Evolutionary conservation across 1,140 invertebrate species (phyloP), one percentile per base, ranked within the genome.

Genomic region (Lepidurus arcticus): DNA sequence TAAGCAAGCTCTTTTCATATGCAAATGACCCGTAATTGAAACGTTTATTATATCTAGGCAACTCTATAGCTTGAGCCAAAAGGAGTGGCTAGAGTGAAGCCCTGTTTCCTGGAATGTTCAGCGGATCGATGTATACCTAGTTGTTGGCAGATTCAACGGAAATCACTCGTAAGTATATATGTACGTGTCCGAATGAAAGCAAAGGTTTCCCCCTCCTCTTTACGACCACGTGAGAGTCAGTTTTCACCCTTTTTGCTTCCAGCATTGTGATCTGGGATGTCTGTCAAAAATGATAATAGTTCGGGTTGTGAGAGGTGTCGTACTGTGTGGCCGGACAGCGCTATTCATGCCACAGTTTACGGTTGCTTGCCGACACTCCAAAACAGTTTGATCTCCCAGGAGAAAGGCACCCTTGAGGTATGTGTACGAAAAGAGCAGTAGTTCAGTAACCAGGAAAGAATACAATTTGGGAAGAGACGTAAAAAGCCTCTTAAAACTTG

Each of bases 21-120:
- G 53, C 53, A 65, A 65, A 65, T 65, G 53, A 65, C n/a, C 6
- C 53, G 16, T n/a, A 65, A 65, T 65, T 65, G 53, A 65, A 65
- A 65, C 53, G 53, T 65, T 65, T 65, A 65, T 65, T 65, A 21
- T n/a, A 21, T 65, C 7, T 21, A 65, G 53, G 16, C 53, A n/a
- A 4, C 16, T 0, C 21, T 7, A 13, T 65, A 13, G 21, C 53
- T 13, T 65, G 53, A 21, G 7, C 8, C 16, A 65, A 65, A 65
- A 21, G 16, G 21, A 16, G 8, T 65, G 53, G 21, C n/a, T 21
- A 65, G 16, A 65, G 7, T 13, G 16, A 65, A 65, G 16, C 13
- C 16, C 16, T n/a, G 7, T 21, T 21, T 65, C 53, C 13, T 10
- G 53, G 53, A 65, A 65, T 65, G 16, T 65, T 21, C 13, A 65